phyloP scores from a whole-genome alignment of 2,797 vertebrate genomes.

The Scleropages formosus region DNA sequence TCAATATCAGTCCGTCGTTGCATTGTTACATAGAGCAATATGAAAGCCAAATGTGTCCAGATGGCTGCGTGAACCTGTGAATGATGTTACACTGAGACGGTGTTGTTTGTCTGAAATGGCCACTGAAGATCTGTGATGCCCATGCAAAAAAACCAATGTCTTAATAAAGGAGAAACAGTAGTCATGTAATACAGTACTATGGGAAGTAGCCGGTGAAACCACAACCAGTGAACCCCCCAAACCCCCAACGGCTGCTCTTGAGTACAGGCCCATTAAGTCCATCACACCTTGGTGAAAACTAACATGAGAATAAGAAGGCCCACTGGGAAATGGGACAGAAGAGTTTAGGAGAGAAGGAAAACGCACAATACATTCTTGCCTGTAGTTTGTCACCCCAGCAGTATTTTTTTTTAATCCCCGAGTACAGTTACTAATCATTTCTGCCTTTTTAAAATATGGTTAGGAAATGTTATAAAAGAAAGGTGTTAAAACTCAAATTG shows the following conservation, averaged over 20 bases:
- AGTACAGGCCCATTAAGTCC: background rate
- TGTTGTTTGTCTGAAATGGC: constrained; percentile 34
- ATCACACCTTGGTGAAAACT: too few relatives aligned
- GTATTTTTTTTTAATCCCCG: too few relatives aligned
- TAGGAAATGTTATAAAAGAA: too few relatives aligned
- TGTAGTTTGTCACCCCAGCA: too few relatives aligned
- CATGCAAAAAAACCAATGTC: background rate
- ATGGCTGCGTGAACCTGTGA: constrained; percentile 10
- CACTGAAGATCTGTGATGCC: background rate
- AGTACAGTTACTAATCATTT: too few relatives aligned
- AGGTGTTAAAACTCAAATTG: too few relatives aligned
- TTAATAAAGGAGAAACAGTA: background rate
- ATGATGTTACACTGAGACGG: constrained; percentile 19
- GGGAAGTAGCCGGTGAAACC: constrained; percentile 2
- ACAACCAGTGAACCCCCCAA: background rate
- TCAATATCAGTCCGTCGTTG: constrained; percentile 26
- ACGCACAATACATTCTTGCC: too few relatives aligned
- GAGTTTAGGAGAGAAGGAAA: too few relatives aligned
- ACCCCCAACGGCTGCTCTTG: too few relatives aligned
- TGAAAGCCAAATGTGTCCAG: constrained; percentile 35
- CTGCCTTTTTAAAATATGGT: too few relatives aligned
- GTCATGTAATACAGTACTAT: background rate
- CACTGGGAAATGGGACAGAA: too few relatives aligned
- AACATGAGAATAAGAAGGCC: too few relatives aligned
- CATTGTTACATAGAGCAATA: constrained; percentile 46